Conservation (phyloP, 2,113 vertebrate species). For the Kryptolebias marmoratus region DNA sequence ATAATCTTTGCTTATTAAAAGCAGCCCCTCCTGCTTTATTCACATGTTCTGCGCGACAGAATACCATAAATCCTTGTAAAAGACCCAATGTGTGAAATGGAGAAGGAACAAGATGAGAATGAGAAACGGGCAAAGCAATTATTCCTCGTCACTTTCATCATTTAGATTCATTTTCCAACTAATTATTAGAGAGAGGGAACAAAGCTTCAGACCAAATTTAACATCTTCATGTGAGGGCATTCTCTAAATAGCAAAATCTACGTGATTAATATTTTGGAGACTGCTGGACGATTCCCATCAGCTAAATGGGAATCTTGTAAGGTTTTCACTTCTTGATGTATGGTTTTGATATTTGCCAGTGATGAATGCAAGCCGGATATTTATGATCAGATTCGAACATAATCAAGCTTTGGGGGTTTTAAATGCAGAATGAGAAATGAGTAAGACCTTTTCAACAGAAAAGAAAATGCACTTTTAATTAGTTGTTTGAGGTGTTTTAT, state of each 20-base stretch:
- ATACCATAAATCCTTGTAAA: conserved; percentile 68
- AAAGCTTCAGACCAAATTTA: conserved; percentile 21
- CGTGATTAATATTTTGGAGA: conserved; percentile 25
- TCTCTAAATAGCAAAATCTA: conserved; percentile 30
- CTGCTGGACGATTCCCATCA: conserved; percentile 33
- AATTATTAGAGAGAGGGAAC: conserved; percentile 42
- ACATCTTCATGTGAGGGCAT: conserved; percentile 22
- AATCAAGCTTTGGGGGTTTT: conserved; percentile 35
- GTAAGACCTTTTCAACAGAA: conserved; percentile 52
- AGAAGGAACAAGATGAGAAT: conserved; percentile 25
- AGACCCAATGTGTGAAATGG: conserved; percentile 47
- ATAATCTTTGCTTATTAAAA: conserved; percentile 80
- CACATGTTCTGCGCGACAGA: conserved; percentile 64
- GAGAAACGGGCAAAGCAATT: conserved; percentile 45
- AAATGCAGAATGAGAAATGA: conserved; percentile 56
- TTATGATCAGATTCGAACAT: conserved; percentile 41
- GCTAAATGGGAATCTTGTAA: conserved; percentile 38
- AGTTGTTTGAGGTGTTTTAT: conserved; percentile 42
- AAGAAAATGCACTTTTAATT: conserved; percentile 41
- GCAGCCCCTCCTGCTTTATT: conserved; percentile 71
- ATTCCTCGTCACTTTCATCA: conserved; percentile 54
- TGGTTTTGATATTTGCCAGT: conserved; percentile 63
- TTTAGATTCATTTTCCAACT: conserved; percentile 59
- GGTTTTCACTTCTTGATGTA: conserved; percentile 50
- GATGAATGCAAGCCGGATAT: conserved; percentile 42